A percentile compares a stretch with the other conserved stretches of the same genome.
Evolutionary conservation across 2,113 vertebrate genomes (phyloP).

Genomic region (Ctenomys sociabilis): DNA sequence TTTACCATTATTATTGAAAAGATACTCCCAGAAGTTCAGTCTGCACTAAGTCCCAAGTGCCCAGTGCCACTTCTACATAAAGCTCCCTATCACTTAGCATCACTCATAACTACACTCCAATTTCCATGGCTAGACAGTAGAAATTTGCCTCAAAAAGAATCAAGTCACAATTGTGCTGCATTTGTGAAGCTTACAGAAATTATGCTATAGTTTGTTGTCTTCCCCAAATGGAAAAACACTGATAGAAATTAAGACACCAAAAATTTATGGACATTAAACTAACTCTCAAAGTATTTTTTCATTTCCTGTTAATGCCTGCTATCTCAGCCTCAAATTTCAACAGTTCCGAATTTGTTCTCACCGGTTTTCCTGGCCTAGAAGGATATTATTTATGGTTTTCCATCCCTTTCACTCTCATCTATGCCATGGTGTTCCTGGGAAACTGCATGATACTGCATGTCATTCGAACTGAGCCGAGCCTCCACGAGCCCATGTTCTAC

Average conservation of each 20-base stretch:
- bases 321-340: background rate
- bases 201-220: background rate
- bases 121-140: background rate
- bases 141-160: background rate
- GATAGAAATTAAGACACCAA: background rate
- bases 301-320: background rate
- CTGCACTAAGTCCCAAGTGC: background rate
- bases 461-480: background rate
- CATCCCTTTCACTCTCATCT: constrained; percentile 71
- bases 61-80: background rate
- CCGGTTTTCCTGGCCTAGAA: constrained; percentile 75
- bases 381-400: constrained; percentile 72
- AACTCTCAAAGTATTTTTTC: background rate
- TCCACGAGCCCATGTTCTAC: background rate
- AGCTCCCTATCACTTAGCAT: background rate
- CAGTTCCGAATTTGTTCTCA: constrained; percentile 50
- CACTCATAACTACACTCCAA: background rate
- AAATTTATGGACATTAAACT: background rate
- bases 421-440: background rate
- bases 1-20: background rate
- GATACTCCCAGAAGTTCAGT: background rate
- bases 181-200: background rate
- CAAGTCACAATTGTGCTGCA: background rate
- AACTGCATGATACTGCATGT: background rate
- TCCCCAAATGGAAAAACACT: background rate